These are phyloP conservation scores for Tinea semifulvella DNA, from an alignment of 2,888 invertebrate species.

Conservation along the genomic window DNA sequence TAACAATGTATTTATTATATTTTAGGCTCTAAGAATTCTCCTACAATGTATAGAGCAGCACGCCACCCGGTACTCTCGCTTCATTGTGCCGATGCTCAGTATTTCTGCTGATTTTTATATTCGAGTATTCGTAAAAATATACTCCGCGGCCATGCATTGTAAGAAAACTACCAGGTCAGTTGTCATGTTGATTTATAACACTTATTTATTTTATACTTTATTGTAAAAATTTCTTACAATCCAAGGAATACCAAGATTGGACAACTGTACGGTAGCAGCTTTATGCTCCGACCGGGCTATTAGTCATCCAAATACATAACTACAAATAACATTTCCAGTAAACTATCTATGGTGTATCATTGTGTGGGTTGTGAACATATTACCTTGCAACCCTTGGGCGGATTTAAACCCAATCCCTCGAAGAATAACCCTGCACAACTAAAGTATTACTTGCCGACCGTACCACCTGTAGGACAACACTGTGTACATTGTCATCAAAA, in stretches of 20 bases:
- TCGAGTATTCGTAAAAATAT: constrained; percentile 88
- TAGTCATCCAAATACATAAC: too few species aligned
- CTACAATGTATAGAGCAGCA: constrained; percentile 90
- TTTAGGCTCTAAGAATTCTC: constrained; percentile 89
- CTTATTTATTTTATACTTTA: too few species aligned
- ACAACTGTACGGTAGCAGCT: too few species aligned
- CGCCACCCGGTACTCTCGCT: constrained; percentile 92
- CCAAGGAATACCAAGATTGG: too few species aligned
- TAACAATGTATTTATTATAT: too few species aligned
- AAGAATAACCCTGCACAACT: constrained; percentile 61
- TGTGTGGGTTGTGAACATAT: constrained; percentile 91
- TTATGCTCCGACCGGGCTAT: too few species aligned
- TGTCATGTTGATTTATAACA: too few species aligned
- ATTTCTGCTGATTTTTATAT: constrained; percentile 97
- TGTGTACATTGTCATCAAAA: constrained; percentile 82
- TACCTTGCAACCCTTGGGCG: constrained; percentile 80
- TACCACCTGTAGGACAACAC: constrained; percentile 70
- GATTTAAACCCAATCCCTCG: constrained; percentile 64
- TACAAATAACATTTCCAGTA: constrained; percentile 52
- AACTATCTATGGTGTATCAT: constrained; percentile 87
- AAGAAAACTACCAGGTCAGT: constrained; percentile 83
- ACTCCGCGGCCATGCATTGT: constrained; percentile 81
- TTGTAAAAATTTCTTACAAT: too few species aligned
- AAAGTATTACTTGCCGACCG: constrained; percentile 74
- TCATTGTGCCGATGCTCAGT: constrained; percentile 90